Base-by-base conservation (phyloP, 2,888 invertebrate species). In the Barypeithes pellucidus region DNA sequence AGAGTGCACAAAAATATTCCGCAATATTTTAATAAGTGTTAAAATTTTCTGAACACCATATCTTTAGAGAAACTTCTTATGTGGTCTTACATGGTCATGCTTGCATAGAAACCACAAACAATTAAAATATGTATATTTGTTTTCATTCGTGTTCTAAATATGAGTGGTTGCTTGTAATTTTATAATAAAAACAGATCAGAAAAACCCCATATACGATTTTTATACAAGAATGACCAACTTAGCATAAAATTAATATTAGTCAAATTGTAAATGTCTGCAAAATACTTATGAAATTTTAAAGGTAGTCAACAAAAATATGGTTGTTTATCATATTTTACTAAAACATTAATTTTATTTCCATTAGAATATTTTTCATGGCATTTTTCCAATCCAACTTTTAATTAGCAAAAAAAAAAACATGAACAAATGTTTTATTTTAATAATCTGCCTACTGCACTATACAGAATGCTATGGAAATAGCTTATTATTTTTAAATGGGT, bases 41-140 rank as follows among this genome's bases (percentile, higher is more conserved):
- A 18, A 50, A 65, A 65, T 52, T 22, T 65, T 14, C 50, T 11
- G 45, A 72, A 72, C 72, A 72, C 72, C 72, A 72, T 72, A 72
- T 61, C 60, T 72, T 72, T 72, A 72, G 72, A 63, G 36, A 22
- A 50, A 62, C 18, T 22, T 41, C 24, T 61, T 45, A 63, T 63
- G 33, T 57, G 54, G 54, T 63, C 47, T 36, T 50, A 24, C 0
- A 18, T 63, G 63, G 63, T 50, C 33, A 50, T 50, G 9, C 63
- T 63, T 63, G 47, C 50, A 62, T 36, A 63, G 36, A 36, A 63
- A 16, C 8, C 11, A 52, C 2, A 8, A 52, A n/a, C n/a, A n/a
- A n/a, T n/a, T n/a, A n/a, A 24, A 24, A 22, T 24, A 24, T 1
- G 7, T n/a, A 3, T 22, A 43, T 8, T 39, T 39, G 4, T 39